Conservation (phyloP, 2,113 vertebrate species). For the Hypocryptadius cinnamomeus region DNA sequence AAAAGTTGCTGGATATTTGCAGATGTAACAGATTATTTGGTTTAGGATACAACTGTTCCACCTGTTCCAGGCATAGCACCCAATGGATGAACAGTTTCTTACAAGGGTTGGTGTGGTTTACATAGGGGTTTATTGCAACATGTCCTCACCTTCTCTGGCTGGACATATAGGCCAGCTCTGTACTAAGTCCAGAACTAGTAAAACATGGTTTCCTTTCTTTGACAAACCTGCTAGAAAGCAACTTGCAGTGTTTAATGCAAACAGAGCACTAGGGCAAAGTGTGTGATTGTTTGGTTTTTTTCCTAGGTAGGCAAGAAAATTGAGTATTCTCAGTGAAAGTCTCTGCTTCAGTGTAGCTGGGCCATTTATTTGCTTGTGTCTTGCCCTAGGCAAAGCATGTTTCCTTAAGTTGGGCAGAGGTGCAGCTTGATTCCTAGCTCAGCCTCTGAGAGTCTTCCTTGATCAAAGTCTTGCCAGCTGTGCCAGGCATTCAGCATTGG, state of each 20-base stretch:
- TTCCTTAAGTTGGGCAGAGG: not conserved
- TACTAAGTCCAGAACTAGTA: conserved; percentile 35
- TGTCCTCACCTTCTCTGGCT: not conserved
- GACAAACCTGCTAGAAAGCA: conserved; percentile 6
- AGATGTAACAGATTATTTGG: not conserved
- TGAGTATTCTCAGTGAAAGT: not conserved
- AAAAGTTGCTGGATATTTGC: not conserved
- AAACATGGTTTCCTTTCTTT: conserved; percentile 22
- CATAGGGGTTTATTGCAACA: not conserved
- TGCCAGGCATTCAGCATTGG: not conserved
- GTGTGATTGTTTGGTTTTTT: not conserved
- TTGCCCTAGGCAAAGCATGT: not conserved
- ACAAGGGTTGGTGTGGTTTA: not conserved
- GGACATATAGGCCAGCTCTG: not conserved
- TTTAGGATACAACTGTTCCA: not conserved
- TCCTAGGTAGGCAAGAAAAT: not conserved
- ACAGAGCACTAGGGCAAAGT: conserved; percentile 2
- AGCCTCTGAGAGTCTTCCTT: not conserved
- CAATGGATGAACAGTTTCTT: not conserved
- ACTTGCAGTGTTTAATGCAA: conserved; percentile 16
- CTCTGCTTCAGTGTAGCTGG: not conserved
- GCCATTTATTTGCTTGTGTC: not conserved
- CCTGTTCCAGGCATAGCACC: not conserved
- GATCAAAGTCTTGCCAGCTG: not conserved
- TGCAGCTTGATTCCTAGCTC: not conserved